These are phyloP conservation scores for Argyra leucocephala DNA, from an alignment of 2,888 invertebrate species.

Conservation along the genomic window DNA sequence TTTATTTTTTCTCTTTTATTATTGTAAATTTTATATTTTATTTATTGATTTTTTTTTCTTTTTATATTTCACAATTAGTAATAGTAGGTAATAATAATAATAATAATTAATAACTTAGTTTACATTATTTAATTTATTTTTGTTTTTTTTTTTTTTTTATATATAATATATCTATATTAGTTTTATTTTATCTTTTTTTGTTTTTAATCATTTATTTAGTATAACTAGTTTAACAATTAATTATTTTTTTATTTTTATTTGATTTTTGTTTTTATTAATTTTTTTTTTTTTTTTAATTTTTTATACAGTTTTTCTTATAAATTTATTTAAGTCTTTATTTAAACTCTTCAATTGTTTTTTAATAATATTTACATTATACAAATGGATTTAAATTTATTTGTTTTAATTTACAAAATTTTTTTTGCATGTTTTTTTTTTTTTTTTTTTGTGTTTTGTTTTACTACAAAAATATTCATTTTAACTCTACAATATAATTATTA, in stretches of 20 bases:
- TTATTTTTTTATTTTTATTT: neutral
- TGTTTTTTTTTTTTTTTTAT: neutral
- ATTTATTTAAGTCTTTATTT: neutral
- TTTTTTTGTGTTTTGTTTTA: neutral
- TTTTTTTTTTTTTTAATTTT: neutral
- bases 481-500: no score
- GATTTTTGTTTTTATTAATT: neutral
- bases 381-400: no score
- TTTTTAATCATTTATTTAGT: neutral
- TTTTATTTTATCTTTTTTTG: no score
- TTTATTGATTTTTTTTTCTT: no score
- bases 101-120: neutral
- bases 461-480: no score
- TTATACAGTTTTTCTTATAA: neutral
- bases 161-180: no score
- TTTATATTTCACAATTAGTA: neutral
- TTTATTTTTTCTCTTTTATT: neutral
- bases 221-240: constrained; percentile 2
- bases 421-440: neutral
- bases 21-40: no score
- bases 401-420: neutral
- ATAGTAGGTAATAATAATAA: neutral
- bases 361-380: neutral
- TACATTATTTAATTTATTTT: neutral
- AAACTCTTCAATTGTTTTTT: neutral